phyloP scores from a whole-genome alignment of 2,113 vertebrate species.

The Sturnus vulgaris region DNA sequence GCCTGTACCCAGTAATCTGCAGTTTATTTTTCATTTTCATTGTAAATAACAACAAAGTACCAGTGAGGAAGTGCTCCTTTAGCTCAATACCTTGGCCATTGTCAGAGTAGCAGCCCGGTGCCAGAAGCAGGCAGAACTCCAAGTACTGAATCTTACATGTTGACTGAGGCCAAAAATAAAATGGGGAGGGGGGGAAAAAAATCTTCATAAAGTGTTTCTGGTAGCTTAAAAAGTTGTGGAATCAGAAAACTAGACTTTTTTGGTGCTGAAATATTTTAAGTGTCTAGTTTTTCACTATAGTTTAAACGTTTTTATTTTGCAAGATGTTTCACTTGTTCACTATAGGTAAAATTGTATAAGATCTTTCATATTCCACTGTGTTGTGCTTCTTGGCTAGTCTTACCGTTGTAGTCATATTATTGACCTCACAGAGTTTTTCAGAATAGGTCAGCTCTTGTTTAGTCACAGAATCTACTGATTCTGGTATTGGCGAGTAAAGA shows the following conservation, averaged over 20 bases:
- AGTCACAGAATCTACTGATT: neutral
- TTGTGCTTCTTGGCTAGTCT: neutral
- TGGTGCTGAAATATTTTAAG: neutral
- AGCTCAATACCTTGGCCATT: fast-evolving
- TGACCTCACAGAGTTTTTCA: neutral
- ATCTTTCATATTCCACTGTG: neutral
- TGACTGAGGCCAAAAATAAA: neutral
- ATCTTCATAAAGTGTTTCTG: neutral
- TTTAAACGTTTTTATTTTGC: neutral
- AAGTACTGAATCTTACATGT: neutral
- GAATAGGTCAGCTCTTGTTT: neutral
- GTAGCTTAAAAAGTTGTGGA: neutral
- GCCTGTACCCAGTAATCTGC: neutral
- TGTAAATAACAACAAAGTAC: neutral
- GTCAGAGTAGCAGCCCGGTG: neutral
- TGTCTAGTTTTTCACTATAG: neutral
- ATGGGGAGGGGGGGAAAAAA: fast-evolving
- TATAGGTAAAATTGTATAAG: neutral
- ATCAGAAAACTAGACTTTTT: neutral
- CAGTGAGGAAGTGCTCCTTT: neutral
- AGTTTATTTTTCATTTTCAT: neutral
- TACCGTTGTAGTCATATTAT: neutral
- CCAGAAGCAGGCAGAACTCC: neutral
- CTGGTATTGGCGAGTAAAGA: neutral
- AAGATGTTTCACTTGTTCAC: neutral